Percentiles rank a stretch among this genome's conserved stretches.
These are phyloP conservation scores for Arizona elegans DNA, from an alignment of 2,113 vertebrate genomes.

Conservation along the genomic window DNA sequence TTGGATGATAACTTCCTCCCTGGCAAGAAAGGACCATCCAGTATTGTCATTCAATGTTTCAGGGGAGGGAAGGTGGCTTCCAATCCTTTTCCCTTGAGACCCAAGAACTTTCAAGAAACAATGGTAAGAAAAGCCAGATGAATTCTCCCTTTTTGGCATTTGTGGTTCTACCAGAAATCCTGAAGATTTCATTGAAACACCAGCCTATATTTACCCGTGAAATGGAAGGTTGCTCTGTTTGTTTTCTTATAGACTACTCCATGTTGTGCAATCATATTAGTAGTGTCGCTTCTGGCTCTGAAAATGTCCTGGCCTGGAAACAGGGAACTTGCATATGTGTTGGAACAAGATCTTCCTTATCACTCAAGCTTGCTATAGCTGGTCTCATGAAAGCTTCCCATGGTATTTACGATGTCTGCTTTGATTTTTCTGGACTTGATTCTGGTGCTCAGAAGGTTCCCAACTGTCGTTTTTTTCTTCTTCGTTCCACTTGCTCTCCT, in stretches of 20 bases:
- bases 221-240: conserved; percentile 22
- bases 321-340: not conserved
- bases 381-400: not conserved
- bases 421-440: not conserved
- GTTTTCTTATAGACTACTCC: conserved; percentile 40
- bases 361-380: not conserved
- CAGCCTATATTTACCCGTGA: conserved; percentile 20
- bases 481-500: not conserved
- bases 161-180: not conserved
- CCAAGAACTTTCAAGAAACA: not conserved
- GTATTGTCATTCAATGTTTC: not conserved
- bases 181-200: not conserved
- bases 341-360: not conserved
- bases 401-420: not conserved
- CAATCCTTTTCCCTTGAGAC: not conserved
- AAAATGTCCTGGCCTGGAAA: conserved; percentile 2
- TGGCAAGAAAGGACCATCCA: not conserved
- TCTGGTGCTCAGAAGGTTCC: not conserved
- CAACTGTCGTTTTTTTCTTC: not conserved
- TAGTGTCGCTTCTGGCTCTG: conserved; percentile 36
- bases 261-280: conserved; percentile 40
- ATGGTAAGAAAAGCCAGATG: not conserved
- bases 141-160: not conserved
- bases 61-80: not conserved
- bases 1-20: not conserved